A percentile compares a stretch with the other conserved stretches of the same genome.
These are phyloP conservation scores for Nesometra sesokonis DNA, from an alignment of 35 echinoderm and acorn worm genomes.

Conservation along the genomic window DNA sequence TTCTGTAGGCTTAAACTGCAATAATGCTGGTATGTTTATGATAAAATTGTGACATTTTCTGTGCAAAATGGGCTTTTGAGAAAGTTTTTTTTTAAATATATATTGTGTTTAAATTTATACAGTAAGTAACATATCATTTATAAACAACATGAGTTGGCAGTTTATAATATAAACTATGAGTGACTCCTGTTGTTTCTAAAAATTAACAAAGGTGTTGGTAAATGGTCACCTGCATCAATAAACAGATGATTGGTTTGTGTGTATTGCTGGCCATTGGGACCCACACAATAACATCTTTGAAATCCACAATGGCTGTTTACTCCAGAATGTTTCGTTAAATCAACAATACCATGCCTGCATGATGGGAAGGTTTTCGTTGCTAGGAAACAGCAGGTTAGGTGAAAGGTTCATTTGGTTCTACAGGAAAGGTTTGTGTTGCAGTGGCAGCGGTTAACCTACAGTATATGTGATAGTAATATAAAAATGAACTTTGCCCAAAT, in stretches of 20 bases:
- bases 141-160: too few relatives aligned
- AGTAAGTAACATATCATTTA: too few relatives aligned
- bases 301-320: not conserved
- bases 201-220: not conserved
- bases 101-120: too few relatives aligned
- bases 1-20: too few relatives aligned
- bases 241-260: not conserved
- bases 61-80: too few relatives aligned
- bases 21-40: too few relatives aligned
- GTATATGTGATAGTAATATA: not conserved
- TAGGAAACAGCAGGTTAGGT: not conserved
- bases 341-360: not conserved
- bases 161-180: too few relatives aligned
- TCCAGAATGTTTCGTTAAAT: not conserved
- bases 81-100: too few relatives aligned
- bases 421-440: not conserved
- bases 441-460: not conserved
- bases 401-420: not conserved
- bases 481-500: not conserved
- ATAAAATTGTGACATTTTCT: too few relatives aligned
- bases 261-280: not conserved
- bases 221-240: not conserved
- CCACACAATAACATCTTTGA: not conserved
- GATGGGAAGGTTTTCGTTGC: not conserved
- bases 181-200: too few relatives aligned